Evolutionary conservation across 2,797 vertebrate genomes (phyloP).

Genomic region (Diglossa cyanea): DNA sequence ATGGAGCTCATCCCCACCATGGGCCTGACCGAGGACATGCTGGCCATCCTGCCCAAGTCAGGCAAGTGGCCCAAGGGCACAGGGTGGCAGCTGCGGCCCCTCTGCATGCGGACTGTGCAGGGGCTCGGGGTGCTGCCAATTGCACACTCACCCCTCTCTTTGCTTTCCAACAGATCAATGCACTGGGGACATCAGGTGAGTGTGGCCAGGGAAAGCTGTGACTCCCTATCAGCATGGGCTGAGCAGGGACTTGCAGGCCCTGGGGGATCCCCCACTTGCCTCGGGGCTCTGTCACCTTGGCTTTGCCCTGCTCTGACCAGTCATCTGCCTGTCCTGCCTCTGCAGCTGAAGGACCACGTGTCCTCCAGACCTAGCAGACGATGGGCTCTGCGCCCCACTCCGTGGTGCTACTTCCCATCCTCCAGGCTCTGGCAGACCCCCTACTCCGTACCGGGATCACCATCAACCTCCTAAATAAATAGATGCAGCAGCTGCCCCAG

Average conservation of each 20-base stretch:
- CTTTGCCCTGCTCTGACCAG: background rate
- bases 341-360: background rate
- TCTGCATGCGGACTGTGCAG: accelerated
- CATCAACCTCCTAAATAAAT: background rate
- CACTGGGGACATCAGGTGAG: background rate
- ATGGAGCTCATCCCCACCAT: background rate
- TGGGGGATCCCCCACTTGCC: accelerated
- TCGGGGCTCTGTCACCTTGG: accelerated
- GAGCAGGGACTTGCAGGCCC: background rate
- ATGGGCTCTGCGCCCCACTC: background rate
- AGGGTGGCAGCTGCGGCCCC: accelerated
- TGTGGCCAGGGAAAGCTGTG: accelerated
- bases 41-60: background rate
- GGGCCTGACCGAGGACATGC: background rate
- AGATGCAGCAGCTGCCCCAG: background rate
- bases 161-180: slow-evolving; percentile 14
- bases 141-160: background rate
- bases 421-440: background rate
- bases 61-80: background rate
- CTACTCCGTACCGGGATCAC: background rate
- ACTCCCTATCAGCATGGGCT: background rate
- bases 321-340: background rate
- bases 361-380: background rate
- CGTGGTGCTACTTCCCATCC: accelerated
- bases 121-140: background rate